These are phyloP conservation scores for Busseola fusca DNA, from an alignment of 2,888 invertebrate species.

Conservation along the genomic window DNA sequence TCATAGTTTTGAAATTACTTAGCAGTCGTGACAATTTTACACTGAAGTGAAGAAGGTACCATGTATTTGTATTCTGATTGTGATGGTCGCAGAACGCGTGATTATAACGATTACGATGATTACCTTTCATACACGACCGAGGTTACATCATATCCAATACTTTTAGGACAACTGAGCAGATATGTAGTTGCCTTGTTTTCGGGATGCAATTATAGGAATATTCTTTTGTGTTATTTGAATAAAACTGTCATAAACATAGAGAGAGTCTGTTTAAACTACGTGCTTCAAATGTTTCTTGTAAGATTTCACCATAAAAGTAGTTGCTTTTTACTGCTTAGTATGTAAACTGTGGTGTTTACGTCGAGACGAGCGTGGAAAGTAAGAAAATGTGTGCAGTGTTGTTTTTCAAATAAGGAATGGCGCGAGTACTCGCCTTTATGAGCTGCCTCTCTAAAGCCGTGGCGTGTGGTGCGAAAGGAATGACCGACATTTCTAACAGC, in stretches of 20 bases:
- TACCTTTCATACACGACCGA: conserved; percentile 3
- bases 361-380: conserved; percentile 63
- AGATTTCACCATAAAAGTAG: conserved; percentile 58
- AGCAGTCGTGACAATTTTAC: not conserved
- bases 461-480: conserved; percentile 58
- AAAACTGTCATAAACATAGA: conserved; percentile 30
- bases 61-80: conserved; percentile 30
- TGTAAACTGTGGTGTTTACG: conserved; percentile 64
- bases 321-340: conserved; percentile 53
- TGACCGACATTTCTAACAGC: conserved; percentile 65
- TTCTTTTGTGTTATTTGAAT: conserved; percentile 11
- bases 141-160: conserved; percentile 2
- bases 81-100: conserved; percentile 2
- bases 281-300: conserved; percentile 42
- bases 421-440: conserved; percentile 60
- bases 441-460: conserved; percentile 53
- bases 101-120: conserved; percentile 17
- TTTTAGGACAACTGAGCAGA: not conserved
- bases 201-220: not conserved
- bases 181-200: not conserved
- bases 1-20: not conserved
- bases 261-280: conserved; percentile 39
- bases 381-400: conserved; percentile 65
- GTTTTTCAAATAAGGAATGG: conserved; percentile 70
- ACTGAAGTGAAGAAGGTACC: not conserved